phyloP scores from a whole-genome alignment of 1,140 invertebrate genomes.

The Trachymyrmex septentrionalis region DNA sequence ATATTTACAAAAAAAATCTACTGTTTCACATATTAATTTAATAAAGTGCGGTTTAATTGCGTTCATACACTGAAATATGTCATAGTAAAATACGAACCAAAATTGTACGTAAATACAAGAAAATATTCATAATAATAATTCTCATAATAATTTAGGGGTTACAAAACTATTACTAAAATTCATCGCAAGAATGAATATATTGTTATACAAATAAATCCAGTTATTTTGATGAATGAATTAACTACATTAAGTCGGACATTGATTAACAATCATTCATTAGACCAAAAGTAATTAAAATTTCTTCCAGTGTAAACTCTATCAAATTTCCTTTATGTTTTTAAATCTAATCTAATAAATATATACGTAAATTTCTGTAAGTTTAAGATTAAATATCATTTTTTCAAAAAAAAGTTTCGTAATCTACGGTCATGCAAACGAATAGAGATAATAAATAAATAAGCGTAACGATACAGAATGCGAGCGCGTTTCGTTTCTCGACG shows the following conservation, averaged over 20 bases:
- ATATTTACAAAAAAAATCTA: conserved; percentile 6
- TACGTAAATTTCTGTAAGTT: not conserved
- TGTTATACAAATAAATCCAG: too few species aligned
- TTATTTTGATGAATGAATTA: too few species aligned
- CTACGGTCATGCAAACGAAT: not conserved
- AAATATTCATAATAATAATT: too few species aligned
- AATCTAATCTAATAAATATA: not conserved
- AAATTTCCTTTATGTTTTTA: not conserved
- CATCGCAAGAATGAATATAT: too few species aligned
- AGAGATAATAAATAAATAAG: conserved; percentile 31
- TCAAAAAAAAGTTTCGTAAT: not conserved
- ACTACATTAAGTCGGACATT: too few species aligned
- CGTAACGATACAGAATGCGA: not conserved
- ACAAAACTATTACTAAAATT: too few species aligned
- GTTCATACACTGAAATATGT: not conserved
- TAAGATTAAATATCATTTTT: not conserved
- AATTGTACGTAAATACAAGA: too few species aligned
- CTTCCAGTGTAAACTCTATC: not conserved
- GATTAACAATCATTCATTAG: too few species aligned
- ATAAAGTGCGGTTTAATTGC: not conserved
- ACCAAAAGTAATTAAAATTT: too few species aligned
- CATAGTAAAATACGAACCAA: too few species aligned
- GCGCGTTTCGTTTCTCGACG: not conserved
- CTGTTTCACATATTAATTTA: not conserved
- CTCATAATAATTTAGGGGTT: too few species aligned